These are phyloP conservation scores for Dolomedes plantarius DNA, from an alignment of 2,888 invertebrate genomes.

Conservation along the genomic window DNA sequence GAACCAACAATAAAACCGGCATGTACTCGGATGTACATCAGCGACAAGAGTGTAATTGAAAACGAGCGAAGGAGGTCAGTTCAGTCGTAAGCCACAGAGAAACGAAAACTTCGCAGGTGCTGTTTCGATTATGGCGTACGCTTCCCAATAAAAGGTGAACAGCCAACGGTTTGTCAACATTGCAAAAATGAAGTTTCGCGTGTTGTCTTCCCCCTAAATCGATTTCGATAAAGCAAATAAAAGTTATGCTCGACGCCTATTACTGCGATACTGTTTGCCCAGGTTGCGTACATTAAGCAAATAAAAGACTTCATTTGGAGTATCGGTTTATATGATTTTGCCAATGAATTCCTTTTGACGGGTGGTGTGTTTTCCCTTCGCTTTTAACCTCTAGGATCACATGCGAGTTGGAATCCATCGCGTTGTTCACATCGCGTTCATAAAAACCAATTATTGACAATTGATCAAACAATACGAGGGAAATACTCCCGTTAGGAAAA, in stretches of 20 bases:
- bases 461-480: too few species aligned
- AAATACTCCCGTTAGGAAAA: too few species aligned
- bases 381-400: too few species aligned
- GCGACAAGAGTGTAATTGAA: constrained; percentile 38
- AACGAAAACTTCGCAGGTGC: constrained; percentile 47
- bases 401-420: too few species aligned
- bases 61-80: constrained; percentile 6
- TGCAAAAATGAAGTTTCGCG: constrained; percentile 40
- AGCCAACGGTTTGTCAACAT: constrained; percentile 59
- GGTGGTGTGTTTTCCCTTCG: too few species aligned
- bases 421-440: too few species aligned
- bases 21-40: too few species aligned
- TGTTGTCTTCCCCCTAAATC: constrained; percentile 40
- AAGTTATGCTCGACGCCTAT: constrained; percentile 27
- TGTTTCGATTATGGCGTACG: constrained; percentile 8
- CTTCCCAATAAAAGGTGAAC: background rate
- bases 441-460: too few species aligned
- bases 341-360: background rate
- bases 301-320: constrained; percentile 53
- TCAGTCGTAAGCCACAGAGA: background rate
- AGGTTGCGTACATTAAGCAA: constrained; percentile 62
- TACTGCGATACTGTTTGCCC: constrained; percentile 47
- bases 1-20: too few species aligned
- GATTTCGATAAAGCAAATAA: constrained; percentile 61
- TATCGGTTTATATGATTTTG: constrained; percentile 55